Conservation (phyloP, 2,113 vertebrate species). For the Silurus glanis region DNA sequence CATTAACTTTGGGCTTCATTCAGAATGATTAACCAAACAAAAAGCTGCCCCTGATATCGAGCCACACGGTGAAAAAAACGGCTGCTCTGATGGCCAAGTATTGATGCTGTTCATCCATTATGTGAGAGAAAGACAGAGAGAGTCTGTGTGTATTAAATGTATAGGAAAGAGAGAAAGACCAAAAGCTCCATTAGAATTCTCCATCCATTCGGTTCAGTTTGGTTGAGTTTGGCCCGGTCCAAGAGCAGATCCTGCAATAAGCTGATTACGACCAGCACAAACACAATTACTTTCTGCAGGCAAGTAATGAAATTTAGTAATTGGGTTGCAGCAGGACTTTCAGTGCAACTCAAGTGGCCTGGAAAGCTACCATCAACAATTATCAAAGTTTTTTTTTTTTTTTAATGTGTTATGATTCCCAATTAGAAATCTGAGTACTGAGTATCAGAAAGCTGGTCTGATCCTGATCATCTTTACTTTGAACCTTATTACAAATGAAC, state of each 20-base stretch:
- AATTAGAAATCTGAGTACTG: not conserved
- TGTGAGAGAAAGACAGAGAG: not conserved
- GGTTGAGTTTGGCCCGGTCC: constrained; percentile 31
- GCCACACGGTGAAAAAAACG: constrained; percentile 3
- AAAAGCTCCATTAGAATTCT: not conserved
- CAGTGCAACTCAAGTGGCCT: constrained; percentile 33
- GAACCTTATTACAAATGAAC: not conserved
- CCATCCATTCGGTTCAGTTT: constrained; percentile 21
- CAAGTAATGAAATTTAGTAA: constrained; percentile 64
- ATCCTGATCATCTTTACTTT: not conserved
- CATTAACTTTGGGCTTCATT: constrained; percentile 68
- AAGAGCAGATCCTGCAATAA: constrained; percentile 61
- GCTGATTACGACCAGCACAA: constrained; percentile 68
- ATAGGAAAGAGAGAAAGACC: not conserved
- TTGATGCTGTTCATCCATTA: constrained; percentile 29
- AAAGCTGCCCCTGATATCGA: constrained; percentile 38
- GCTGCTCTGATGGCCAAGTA: constrained; percentile 32
- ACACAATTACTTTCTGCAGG: constrained; percentile 64
- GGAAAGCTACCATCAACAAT: constrained; percentile 25
- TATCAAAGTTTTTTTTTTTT: not conserved
- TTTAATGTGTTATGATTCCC: not conserved
- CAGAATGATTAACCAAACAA: constrained; percentile 64
- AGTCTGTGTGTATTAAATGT: not conserved
- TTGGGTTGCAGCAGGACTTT: constrained; percentile 59
- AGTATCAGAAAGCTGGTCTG: not conserved